Conservation (phyloP, 2,888 invertebrate species). For the Caenorhabditis virilis region DNA sequence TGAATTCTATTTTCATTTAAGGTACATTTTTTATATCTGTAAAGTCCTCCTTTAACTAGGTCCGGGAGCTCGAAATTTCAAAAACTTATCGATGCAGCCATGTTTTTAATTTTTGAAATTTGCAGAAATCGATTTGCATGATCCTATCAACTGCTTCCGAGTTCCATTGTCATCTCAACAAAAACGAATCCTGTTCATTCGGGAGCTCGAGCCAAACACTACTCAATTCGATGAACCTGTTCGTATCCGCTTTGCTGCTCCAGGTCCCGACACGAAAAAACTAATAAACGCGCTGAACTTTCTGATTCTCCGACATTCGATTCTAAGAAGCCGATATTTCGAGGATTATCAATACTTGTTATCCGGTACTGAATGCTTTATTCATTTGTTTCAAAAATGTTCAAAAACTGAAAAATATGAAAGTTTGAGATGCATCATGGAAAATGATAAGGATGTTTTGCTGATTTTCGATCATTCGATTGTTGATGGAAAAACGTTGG, state of each 20-base stretch:
- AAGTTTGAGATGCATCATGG: not conserved
- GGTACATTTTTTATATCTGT: too few relatives aligned
- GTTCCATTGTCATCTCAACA: conserved; percentile 32
- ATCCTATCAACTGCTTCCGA: not conserved
- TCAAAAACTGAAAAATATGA: not conserved
- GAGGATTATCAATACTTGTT: conserved; percentile 15
- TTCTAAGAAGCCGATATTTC: conserved; percentile 12
- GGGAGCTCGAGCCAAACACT: conserved; percentile 2
- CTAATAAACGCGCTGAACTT: conserved; percentile 3
- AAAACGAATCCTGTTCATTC: conserved; percentile 22
- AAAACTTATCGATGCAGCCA: too few relatives aligned
- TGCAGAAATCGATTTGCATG: too few relatives aligned
- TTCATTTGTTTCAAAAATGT: conserved; percentile 3
- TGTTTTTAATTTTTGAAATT: too few relatives aligned
- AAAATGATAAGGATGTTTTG: conserved; percentile 1
- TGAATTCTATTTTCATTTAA: too few relatives aligned
- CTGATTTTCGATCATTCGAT: conserved; percentile 46
- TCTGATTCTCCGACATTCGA: conserved; percentile 11
- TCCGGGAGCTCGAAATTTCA: too few relatives aligned
- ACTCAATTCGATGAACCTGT: conserved; percentile 21
- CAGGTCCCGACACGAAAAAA: not conserved
- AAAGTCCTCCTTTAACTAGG: too few relatives aligned
- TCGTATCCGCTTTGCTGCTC: conserved; percentile 2
- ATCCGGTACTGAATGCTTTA: conserved; percentile 27
- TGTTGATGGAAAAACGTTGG: conserved; percentile 42